Evolutionary conservation across 2,113 vertebrate genomes (phyloP).

Genomic region (Heterotilapia buettikoferi): DNA sequence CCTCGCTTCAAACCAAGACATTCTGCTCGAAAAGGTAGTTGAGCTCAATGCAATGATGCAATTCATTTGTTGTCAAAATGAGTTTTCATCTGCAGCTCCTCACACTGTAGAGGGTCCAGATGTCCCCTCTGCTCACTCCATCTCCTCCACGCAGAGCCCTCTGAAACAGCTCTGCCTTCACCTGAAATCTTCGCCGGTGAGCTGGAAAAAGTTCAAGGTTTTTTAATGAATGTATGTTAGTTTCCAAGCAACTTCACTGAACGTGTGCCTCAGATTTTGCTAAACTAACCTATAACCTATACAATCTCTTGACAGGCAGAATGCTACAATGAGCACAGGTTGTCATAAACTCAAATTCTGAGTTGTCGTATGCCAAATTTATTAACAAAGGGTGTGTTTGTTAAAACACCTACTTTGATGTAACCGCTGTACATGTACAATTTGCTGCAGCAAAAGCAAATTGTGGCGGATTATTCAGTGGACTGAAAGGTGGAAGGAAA

Average conservation of each 20-base stretch:
- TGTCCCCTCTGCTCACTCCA: background rate
- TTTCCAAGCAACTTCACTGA: background rate
- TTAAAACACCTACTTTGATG: background rate
- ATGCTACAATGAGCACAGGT: background rate
- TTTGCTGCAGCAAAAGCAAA: background rate
- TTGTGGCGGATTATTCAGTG: fast-evolving
- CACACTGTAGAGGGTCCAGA: background rate
- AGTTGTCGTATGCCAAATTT: background rate
- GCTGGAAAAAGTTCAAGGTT: background rate
- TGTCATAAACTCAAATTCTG: background rate
- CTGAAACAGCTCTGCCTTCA: background rate
- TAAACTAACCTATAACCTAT: background rate
- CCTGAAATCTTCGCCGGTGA: background rate
- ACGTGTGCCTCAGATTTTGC: background rate
- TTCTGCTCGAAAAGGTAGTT: background rate
- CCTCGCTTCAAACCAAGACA: background rate
- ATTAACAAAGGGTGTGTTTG: background rate
- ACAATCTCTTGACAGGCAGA: background rate
- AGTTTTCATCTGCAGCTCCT: background rate
- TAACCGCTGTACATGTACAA: fast-evolving
- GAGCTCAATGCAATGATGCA: background rate
- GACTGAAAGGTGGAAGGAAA: background rate
- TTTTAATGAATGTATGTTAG: background rate
- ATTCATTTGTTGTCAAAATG: background rate
- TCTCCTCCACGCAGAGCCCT: background rate